Conservation (phyloP, 2,797 vertebrate genomes). For the Sitta carolinensis region DNA sequence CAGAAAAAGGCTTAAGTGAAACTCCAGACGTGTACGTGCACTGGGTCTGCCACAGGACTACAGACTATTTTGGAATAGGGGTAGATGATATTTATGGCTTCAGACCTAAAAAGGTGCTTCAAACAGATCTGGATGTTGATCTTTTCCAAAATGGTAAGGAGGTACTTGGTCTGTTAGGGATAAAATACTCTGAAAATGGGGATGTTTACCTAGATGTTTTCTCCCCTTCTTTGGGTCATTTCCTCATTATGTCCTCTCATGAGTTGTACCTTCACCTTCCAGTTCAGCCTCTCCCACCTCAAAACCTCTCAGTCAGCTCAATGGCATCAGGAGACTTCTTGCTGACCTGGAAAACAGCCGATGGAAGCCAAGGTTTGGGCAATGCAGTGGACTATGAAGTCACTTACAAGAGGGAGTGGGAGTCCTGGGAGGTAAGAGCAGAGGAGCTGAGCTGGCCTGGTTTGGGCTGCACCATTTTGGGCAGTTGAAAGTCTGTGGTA, state of each 20-base stretch:
- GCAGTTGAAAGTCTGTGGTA: not conserved
- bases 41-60: not conserved
- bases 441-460: not conserved
- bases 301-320: conserved; percentile 2
- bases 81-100: conserved; percentile 30
- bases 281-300: conserved; percentile 68
- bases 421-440: conserved; percentile 73
- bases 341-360: conserved; percentile 55
- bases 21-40: not conserved
- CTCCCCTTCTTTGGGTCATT: not conserved
- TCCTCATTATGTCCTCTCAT: not conserved
- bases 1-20: not conserved
- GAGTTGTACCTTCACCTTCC: not conserved
- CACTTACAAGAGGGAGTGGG: conserved; percentile 57
- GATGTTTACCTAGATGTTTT: not conserved
- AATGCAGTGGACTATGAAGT: conserved; percentile 66
- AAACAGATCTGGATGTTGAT: conserved; percentile 11
- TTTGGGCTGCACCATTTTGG: not conserved
- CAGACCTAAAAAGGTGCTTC: conserved; percentile 30
- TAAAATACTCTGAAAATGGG: not conserved
- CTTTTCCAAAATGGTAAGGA: conserved; percentile 66
- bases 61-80: not conserved
- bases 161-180: not conserved
- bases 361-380: conserved; percentile 3
- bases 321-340: conserved; percentile 3